Evolutionary conservation across 2,888 invertebrate genomes (phyloP).

Genomic region (Sthenelais limicola): DNA sequence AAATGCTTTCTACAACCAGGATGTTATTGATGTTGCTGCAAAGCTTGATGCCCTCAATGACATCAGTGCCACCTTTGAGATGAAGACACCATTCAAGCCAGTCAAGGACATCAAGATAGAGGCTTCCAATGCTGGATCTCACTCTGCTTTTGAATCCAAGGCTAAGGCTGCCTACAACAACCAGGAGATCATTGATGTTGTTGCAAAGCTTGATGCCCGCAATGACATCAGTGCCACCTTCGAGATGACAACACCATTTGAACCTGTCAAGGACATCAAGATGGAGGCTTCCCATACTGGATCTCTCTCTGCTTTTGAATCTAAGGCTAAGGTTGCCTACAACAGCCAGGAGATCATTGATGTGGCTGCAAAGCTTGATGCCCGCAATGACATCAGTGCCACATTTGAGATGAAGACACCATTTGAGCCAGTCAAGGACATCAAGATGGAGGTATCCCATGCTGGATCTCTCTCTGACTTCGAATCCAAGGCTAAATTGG

Average conservation of each 20-base stretch:
- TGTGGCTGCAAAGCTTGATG: background rate
- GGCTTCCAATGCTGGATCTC: background rate
- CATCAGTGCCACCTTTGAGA: background rate
- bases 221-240: background rate
- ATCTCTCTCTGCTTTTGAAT: background rate
- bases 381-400: background rate
- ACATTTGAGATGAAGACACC: constrained; percentile 14
- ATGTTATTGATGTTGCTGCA: background rate
- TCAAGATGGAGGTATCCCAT: background rate
- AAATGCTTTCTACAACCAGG: constrained; percentile 4
- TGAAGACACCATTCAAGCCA: constrained; percentile 16
- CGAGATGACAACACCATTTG: constrained; percentile 10
- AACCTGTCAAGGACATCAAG: background rate
- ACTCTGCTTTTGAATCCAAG: background rate
- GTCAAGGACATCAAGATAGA: background rate
- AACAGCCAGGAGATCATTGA: constrained; percentile 2
- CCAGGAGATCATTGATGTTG: background rate
- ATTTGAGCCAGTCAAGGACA: background rate
- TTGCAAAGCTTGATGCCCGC: background rate
- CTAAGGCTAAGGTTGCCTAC: no score
- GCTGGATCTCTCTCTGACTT: background rate
- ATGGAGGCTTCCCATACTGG: constrained; percentile 5
- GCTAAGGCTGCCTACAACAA: constrained; percentile 17
- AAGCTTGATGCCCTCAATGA: background rate
- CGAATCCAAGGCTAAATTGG: background rate